These are phyloP conservation scores for Caenorhabditis drosophilae DNA, from an alignment of 2,888 invertebrate species.

Conservation along the genomic window DNA sequence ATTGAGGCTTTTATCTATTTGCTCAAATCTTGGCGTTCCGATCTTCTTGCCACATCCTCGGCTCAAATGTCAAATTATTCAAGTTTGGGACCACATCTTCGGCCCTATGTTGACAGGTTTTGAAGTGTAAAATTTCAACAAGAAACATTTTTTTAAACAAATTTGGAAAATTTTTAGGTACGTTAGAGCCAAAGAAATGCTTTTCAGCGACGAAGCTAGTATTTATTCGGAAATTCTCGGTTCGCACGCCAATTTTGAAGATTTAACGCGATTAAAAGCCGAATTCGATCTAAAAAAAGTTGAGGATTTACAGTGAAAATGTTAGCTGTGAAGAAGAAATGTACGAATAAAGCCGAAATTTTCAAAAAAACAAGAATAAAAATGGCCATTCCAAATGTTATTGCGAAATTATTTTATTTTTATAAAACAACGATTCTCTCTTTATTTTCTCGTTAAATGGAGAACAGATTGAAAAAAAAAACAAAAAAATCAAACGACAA, in stretches of 20 bases:
- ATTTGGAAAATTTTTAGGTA: slow-evolving; percentile 25
- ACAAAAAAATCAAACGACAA: too few relatives aligned
- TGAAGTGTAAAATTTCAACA: not conserved
- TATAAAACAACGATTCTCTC: not conserved
- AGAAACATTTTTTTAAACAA: slow-evolving; percentile 3
- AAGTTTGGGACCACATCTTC: slow-evolving; percentile 50
- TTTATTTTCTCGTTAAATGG: too few relatives aligned
- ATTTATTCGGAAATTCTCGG: slow-evolving; percentile 45
- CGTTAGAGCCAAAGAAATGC: slow-evolving; percentile 41
- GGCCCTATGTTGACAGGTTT: slow-evolving; percentile 55
- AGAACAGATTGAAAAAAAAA: too few relatives aligned
- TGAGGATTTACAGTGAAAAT: slow-evolving; percentile 40
- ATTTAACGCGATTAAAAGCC: slow-evolving; percentile 26
- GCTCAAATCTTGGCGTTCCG: slow-evolving; percentile 44
- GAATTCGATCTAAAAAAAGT: slow-evolving; percentile 20
- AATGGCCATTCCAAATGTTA: slow-evolving; percentile 7
- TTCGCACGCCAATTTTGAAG: slow-evolving; percentile 5
- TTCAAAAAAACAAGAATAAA: not conserved
- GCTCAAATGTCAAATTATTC: slow-evolving; percentile 42
- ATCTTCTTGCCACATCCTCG: slow-evolving; percentile 35
- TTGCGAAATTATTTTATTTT: slow-evolving; percentile 1
- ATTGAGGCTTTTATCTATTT: slow-evolving; percentile 48
- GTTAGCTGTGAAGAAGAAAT: slow-evolving; percentile 39
- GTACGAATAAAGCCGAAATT: slow-evolving; percentile 14
- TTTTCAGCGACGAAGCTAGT: slow-evolving; percentile 26